Base-by-base conservation (phyloP, 2,888 invertebrate species). In the Ditula angustiorana region DNA sequence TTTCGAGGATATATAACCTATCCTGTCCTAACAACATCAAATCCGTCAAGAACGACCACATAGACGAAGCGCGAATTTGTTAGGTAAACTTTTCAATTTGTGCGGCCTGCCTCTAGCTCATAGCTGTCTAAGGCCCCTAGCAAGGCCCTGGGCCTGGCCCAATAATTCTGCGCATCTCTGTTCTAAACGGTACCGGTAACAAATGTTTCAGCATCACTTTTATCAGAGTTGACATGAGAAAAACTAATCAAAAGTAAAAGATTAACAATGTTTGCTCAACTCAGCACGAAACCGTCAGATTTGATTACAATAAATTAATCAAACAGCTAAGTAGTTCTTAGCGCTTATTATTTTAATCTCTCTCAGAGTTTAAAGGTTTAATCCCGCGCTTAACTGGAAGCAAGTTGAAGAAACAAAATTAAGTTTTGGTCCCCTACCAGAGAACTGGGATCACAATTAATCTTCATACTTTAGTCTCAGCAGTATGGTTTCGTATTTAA, bases 351-450 rank as follows among this genome's bases (percentile, higher is more conserved):
- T 66, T 66, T 62, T 66, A 66, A 61, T 57, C 61, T 62, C 66
- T 52, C 50, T 69, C 69, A 58, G 61, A 71, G 69, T 70, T 72
- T 66, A 71, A 74, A 81, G 76, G 80, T 86, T 81, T 83, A 86
- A 88, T 83, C 81, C 79, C 70, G 69, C 71, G 78, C 83, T 82
- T 81, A 82, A 76, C 82, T 78, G 77, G 77, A 76, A 80, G 81
- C 79, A 83, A 86, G 81, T 87, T 86, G 82, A 81, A 86, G 86
- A 87, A 87, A 86, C 83, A 80, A 86, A 89, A 87, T 88, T 84
- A 86, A 88, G 86, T 87, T 86, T 83, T 79, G 81, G 82, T 84
- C 79, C 80, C 78, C 77, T 78, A 83, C 83, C 79, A 81, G 81
- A 78, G 79, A 80, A 80, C 79, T 72, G 79, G 86, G 88, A 88